Percentiles rank a stretch among this genome's conserved stretches.
These are phyloP conservation scores for Aegotheles bennettii DNA, from an alignment of 2,113 vertebrate genomes.

Conservation along the genomic window DNA sequence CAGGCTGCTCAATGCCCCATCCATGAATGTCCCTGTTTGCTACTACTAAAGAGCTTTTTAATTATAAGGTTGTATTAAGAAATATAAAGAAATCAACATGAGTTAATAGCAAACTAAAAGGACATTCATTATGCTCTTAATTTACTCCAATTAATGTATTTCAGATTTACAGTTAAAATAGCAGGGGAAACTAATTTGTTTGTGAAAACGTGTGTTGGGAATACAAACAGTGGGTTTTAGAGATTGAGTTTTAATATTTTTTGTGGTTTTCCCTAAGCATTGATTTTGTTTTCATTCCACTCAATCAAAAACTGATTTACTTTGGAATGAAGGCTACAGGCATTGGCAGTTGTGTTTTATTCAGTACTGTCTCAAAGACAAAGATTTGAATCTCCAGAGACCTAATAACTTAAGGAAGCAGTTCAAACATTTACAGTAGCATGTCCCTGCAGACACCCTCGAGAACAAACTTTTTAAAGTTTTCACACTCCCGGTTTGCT, in stretches of 20 bases:
- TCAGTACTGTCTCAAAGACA: background rate
- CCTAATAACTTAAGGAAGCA: background rate
- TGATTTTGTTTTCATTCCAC: background rate
- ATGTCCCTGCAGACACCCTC: background rate
- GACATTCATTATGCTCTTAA: background rate
- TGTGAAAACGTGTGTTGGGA: background rate
- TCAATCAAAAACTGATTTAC: background rate
- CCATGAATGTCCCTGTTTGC: background rate
- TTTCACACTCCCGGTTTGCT: background rate
- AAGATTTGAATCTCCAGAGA: background rate
- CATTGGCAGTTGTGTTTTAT: background rate
- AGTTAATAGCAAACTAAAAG: background rate
- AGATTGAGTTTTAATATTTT: background rate
- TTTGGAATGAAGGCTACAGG: background rate
- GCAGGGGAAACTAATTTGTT: background rate
- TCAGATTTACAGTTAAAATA: background rate
- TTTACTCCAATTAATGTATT: background rate
- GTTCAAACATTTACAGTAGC: background rate
- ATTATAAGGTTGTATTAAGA: background rate
- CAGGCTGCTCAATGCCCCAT: too few species aligned
- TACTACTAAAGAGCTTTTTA: background rate
- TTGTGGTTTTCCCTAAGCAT: rapidly evolving
- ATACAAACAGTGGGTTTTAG: background rate
- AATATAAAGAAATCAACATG: background rate
- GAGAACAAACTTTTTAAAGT: background rate